Conservation (phyloP, 2,888 invertebrate species). For the Cataglyphis albicans region DNA sequence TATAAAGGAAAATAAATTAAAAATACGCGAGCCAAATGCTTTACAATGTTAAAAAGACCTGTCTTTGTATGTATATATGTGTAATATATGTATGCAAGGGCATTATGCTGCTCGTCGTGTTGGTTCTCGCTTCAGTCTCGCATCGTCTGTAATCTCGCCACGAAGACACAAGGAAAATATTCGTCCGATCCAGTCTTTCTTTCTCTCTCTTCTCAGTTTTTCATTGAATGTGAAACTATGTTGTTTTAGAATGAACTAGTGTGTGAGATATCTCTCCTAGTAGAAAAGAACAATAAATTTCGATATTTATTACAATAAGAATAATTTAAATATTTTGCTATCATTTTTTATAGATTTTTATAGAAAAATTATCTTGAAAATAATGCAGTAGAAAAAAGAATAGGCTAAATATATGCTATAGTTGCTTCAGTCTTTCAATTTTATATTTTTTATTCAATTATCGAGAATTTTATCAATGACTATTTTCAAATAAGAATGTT, state of each 20-base stretch:
- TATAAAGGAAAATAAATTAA: slow-evolving; percentile 1
- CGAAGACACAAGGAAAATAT: neutral
- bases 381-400: neutral
- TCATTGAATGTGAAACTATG: neutral
- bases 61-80: slow-evolving; percentile 43
- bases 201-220: neutral
- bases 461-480: slow-evolving; percentile 3
- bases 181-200: slow-evolving; percentile 9
- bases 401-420: neutral
- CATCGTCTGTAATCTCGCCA: neutral
- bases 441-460: neutral
- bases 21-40: slow-evolving; percentile 5
- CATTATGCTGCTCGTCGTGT: slow-evolving; percentile 44
- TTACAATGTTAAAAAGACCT: slow-evolving; percentile 60
- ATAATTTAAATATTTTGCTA: neutral
- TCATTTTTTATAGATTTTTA: neutral
- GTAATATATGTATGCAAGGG: slow-evolving; percentile 64
- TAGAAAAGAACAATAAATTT: neutral
- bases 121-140: neutral
- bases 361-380: neutral
- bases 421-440: neutral
- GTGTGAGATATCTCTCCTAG: neutral
- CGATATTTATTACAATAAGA: neutral
- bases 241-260: neutral
- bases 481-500: neutral